Percentiles rank a stretch among this genome's conserved stretches.
These are phyloP conservation scores for Paraescarpia echinospica DNA, from an alignment of 1,140 invertebrate species.

Conservation along the genomic window DNA sequence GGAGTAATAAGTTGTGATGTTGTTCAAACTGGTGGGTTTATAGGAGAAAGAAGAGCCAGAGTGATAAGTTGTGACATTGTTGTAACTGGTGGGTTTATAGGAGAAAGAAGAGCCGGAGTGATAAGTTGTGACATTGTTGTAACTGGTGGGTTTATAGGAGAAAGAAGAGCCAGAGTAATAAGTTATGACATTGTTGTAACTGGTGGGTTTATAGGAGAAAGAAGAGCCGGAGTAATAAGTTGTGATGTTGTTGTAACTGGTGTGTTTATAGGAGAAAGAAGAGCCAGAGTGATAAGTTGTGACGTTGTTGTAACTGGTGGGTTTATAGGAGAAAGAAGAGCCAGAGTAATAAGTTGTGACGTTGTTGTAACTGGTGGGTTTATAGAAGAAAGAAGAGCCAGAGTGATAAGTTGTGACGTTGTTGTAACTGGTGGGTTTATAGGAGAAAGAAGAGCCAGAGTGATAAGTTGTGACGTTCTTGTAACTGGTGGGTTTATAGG, in stretches of 20 bases:
- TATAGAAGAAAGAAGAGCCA: conserved; percentile 92
- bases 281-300: conserved; percentile 80
- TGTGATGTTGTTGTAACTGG: background rate
- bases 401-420: conserved; percentile 65
- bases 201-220: conserved; percentile 73
- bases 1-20: conserved; percentile 68
- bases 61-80: conserved; percentile 51
- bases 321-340: conserved; percentile 88
- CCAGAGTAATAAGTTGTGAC: conserved; percentile 74
- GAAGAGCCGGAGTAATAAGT: conserved; percentile 92
- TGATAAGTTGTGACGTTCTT: conserved; percentile 50
- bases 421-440: conserved; percentile 41
- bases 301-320: conserved; percentile 18
- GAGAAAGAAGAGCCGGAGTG: conserved; percentile 95
- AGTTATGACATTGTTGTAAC: background rate
- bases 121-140: background rate
- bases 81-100: conserved; percentile 61
- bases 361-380: conserved; percentile 27
- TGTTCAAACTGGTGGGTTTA: conserved; percentile 34
- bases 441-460: conserved; percentile 95
- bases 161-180: conserved; percentile 97
- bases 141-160: conserved; percentile 66
- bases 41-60: conserved; percentile 96
- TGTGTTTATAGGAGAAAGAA: conserved; percentile 81
- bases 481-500: conserved; percentile 63